A percentile compares a stretch with the other conserved stretches of the same genome.
phyloP scores from a whole-genome alignment of 2,113 vertebrate genomes.

The Gallinago paraguaiae region DNA sequence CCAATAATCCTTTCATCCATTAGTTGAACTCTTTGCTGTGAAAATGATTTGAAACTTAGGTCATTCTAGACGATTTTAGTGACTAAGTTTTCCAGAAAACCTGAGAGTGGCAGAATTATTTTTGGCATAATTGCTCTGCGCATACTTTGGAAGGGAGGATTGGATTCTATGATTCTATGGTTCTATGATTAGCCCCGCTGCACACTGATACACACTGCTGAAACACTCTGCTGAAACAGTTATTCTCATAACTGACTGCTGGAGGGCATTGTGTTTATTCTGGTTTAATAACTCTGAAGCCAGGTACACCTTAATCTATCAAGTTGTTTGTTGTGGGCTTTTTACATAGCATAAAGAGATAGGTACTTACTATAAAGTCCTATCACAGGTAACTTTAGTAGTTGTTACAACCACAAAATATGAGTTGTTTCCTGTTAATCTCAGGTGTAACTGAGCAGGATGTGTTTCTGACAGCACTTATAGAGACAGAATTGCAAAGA shows the following conservation, averaged over 20 bases:
- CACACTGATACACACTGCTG: background rate
- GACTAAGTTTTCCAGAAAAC: background rate
- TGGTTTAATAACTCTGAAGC: background rate
- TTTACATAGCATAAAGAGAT: background rate
- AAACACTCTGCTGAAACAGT: background rate
- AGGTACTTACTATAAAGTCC: background rate
- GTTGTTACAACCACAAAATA: background rate
- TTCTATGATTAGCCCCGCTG: accelerated
- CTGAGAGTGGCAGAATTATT: background rate
- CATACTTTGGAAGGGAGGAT: background rate
- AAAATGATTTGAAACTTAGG: background rate
- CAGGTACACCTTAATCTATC: background rate
- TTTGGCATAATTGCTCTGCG: background rate
- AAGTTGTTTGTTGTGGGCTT: background rate
- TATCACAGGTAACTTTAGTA: background rate
- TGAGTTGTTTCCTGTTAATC: background rate
- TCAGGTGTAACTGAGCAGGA: background rate
- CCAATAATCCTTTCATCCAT: background rate
- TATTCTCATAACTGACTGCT: background rate
- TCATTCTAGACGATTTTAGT: background rate
- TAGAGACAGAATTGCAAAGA: background rate
- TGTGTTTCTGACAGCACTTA: background rate
- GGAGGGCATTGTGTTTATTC: background rate
- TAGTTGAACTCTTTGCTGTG: background rate
- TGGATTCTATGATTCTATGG: background rate